Evolutionary conservation across 2,113 vertebrate genomes (phyloP).

Genomic region (Sceloporus undulatus): DNA sequence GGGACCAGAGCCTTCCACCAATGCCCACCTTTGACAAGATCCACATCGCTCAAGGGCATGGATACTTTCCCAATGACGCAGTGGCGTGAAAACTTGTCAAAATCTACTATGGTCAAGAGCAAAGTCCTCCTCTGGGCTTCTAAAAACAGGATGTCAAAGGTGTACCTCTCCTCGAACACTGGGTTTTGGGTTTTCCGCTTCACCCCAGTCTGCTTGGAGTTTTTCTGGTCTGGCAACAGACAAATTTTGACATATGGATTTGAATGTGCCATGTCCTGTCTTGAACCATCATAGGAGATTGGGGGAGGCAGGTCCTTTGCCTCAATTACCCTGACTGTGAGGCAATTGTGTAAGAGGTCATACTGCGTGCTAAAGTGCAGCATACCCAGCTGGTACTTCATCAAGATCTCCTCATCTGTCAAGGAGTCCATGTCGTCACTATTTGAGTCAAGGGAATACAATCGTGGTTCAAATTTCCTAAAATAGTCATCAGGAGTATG

Average conservation of each 20-base stretch:
- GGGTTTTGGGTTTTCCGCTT: conserved; percentile 92
- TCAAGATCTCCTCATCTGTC: conserved; percentile 89
- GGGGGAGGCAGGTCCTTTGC: conserved; percentile 88
- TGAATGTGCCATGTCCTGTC: conserved; percentile 89
- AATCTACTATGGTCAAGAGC: conserved; percentile 89
- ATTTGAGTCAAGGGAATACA: conserved; percentile 85
- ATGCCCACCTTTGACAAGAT: conserved; percentile 92
- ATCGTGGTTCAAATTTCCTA: conserved; percentile 86
- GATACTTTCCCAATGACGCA: conserved; percentile 91
- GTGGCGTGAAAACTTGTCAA: conserved; percentile 92
- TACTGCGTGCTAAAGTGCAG: conserved; percentile 93
- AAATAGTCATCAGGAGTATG: conserved; percentile 86
- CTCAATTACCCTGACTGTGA: conserved; percentile 88
- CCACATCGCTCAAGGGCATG: conserved; percentile 86
- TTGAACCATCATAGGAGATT: conserved; percentile 80
- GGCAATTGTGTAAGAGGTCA: conserved; percentile 86
- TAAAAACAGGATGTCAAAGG: conserved; percentile 90
- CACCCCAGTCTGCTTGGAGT: conserved; percentile 91
- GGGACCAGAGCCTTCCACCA: conserved; percentile 93
- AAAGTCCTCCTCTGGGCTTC: conserved; percentile 92
- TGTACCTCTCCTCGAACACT: conserved; percentile 91
- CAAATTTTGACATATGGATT: conserved; percentile 93
- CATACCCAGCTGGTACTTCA: conserved; percentile 90
- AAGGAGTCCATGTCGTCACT: conserved; percentile 86
- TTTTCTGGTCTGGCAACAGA: conserved; percentile 91